Conservation (phyloP, 2,797 vertebrate genomes). For the Spinus olivaceus region DNA sequence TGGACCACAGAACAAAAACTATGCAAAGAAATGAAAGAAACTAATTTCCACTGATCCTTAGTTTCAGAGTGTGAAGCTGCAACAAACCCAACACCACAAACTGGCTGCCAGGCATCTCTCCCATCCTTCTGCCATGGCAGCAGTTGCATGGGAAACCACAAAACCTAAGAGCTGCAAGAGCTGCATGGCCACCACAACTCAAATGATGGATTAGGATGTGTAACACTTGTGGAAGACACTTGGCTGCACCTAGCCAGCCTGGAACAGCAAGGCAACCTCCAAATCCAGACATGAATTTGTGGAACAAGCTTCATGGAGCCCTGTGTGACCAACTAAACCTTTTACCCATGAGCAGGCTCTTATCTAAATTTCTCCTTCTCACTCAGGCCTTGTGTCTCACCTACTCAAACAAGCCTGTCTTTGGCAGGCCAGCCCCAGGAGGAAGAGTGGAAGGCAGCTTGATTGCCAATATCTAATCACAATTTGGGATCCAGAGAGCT, state of each 20-base stretch:
- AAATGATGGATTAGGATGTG: rapidly evolving
- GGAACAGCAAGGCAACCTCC: neutral
- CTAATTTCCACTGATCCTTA: neutral
- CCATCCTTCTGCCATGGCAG: neutral
- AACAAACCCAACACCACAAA: neutral
- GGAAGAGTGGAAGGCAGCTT: constrained; percentile 7
- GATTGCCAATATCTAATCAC: constrained; percentile 28
- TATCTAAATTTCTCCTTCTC: neutral
- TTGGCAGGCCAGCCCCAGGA: neutral
- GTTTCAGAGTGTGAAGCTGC: neutral
- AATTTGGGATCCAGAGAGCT: constrained; percentile 11
- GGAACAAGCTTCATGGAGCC: neutral
- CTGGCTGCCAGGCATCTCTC: neutral
- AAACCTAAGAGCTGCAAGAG: neutral
- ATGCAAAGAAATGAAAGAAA: neutral
- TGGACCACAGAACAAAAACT: neutral
- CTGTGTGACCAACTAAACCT: neutral
- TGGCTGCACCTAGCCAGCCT: neutral
- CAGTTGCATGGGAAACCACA: neutral
- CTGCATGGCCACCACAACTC: rapidly evolving
- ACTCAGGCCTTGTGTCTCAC: neutral
- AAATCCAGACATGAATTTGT: neutral
- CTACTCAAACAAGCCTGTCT: neutral
- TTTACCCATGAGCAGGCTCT: neutral
- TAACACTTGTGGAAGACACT: neutral